Evolutionary conservation across 1,140 invertebrate genomes (phyloP), one percentile per base, ranked within the genome.

Genomic region (Lepidurus apus): DNA sequence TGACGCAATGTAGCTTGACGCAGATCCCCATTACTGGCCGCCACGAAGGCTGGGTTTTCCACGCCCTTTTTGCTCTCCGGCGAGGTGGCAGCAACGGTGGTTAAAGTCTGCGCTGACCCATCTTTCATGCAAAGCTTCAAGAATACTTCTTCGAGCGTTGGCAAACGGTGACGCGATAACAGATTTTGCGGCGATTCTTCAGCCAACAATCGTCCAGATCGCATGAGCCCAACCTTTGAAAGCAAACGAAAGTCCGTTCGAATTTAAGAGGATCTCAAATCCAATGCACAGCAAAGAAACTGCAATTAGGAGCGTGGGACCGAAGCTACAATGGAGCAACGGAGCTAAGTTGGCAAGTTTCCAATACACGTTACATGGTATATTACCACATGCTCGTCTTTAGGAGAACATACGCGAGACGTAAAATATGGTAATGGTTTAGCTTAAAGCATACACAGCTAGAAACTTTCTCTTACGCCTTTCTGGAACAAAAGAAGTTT

Each of bases 61-160:
- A 74, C 42, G 10, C 78, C 78, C 10, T 4, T 24, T 34, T 74
- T 74, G n/a, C 74, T 74, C 13, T 65, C 53, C 0, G 53, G 53
- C 53, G 53, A 7, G 21, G 53, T 65, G 53, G 53, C 53, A 65
- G 53, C 53, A n/a, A 65, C 53, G 5, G 53, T 65, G 53, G 53
- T 65, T 65, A 65, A 17, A 21, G 24, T 21, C 24, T 79, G 74
- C 42, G 45, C 74, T 26, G 75, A 17, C 10, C 73, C 80, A 43
- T 87, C 85, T 43, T 88, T 88, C 79, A 93, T 90, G 47, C 95
- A 97, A 0, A 98, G 87, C 85, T 96, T 95, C 11, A 98, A 88
- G 86, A 98, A 98, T 1, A 98, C 95, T 81, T 96, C 95, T 86
- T 98, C 96, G 8, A 98, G 85, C 26, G 92, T 93, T 80, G 91